A percentile compares a stretch with the other conserved stretches of the same genome.
Evolutionary conservation across 1,140 invertebrate genomes (phyloP).

Genomic region (Pygmarrhopalites habei): DNA sequence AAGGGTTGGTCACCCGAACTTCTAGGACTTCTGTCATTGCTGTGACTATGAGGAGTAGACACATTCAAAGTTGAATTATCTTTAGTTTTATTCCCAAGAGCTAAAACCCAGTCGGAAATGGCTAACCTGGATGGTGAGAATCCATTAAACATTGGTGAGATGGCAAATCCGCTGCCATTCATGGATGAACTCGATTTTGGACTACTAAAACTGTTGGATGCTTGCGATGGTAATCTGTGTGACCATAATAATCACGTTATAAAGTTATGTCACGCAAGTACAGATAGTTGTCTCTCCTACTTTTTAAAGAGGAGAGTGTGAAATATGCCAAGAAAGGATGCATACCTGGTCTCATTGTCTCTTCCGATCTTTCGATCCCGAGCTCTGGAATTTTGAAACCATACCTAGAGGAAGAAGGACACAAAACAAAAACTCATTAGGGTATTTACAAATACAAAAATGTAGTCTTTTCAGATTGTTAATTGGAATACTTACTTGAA

Average conservation of each 20-base stretch:
- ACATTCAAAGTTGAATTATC: neutral
- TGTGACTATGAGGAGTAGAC: neutral
- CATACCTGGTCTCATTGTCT: too few relatives aligned
- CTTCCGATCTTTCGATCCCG: constrained; percentile 72
- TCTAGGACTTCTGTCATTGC: constrained; percentile 1
- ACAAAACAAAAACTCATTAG: too few relatives aligned
- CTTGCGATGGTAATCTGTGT: constrained; percentile 44
- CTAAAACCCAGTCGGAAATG: constrained; percentile 40
- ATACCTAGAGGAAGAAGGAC: too few relatives aligned
- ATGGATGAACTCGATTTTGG: neutral
- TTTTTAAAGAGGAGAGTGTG: too few relatives aligned
- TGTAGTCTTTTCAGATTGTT: too few relatives aligned
- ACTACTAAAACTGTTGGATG: constrained; percentile 4
- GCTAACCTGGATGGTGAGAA: constrained; percentile 13
- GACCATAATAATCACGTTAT: too few relatives aligned
- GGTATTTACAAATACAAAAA: too few relatives aligned
- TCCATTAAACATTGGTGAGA: constrained; percentile 24
- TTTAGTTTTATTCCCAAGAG: constrained; percentile 4
- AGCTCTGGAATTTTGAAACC: constrained; percentile 97
- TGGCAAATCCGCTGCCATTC: neutral
- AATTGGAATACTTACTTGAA: constrained; percentile 59
- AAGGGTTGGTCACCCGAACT: constrained; percentile 62
- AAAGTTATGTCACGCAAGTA: too few relatives aligned
- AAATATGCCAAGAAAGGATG: too few relatives aligned
- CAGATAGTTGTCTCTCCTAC: too few relatives aligned